A percentile compares a stretch with the other conserved stretches of the same genome.
phyloP scores from a whole-genome alignment of 2,888 invertebrate species.

The Dorcus parallelipipedus region DNA sequence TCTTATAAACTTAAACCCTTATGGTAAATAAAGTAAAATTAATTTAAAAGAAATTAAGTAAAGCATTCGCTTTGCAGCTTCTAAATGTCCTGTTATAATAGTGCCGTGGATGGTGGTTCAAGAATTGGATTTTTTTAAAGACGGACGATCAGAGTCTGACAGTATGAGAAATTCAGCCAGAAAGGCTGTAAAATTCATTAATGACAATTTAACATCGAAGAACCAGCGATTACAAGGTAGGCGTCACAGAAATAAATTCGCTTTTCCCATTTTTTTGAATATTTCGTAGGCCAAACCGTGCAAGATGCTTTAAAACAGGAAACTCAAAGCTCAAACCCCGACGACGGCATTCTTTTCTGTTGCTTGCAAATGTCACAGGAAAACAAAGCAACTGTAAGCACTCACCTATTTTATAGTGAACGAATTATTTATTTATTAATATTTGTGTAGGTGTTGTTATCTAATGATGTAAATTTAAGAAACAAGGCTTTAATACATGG shows the following conservation, averaged over 20 bases:
- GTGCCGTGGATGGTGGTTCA: constrained; percentile 62
- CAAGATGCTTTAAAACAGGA: constrained; percentile 55
- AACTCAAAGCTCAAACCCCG: constrained; percentile 54
- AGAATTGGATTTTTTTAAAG: constrained; percentile 58
- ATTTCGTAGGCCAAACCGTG: constrained; percentile 54
- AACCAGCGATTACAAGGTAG: constrained; percentile 52
- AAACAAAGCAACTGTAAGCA: constrained; percentile 53
- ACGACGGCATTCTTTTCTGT: constrained; percentile 60
- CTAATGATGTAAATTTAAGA: constrained; percentile 59
- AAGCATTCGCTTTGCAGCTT: constrained; percentile 13
- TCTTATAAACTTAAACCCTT: constrained; percentile 22
- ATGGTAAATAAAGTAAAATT: background rate
- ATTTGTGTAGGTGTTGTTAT: constrained; percentile 53
- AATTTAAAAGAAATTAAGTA: constrained; percentile 8
- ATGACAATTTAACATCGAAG: constrained; percentile 51
- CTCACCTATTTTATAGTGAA: background rate
- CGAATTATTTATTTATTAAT: background rate
- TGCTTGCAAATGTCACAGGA: constrained; percentile 55
- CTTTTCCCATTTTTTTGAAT: background rate
- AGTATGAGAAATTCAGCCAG: constrained; percentile 32
- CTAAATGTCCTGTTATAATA: constrained; percentile 38
- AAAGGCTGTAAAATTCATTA: constrained; percentile 54
- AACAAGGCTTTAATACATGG: constrained; percentile 55
- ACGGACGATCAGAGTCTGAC: constrained; percentile 29
- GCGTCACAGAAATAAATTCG: background rate